Conservation (phyloP, 2,888 invertebrate species). For the Cryptus armator region DNA sequence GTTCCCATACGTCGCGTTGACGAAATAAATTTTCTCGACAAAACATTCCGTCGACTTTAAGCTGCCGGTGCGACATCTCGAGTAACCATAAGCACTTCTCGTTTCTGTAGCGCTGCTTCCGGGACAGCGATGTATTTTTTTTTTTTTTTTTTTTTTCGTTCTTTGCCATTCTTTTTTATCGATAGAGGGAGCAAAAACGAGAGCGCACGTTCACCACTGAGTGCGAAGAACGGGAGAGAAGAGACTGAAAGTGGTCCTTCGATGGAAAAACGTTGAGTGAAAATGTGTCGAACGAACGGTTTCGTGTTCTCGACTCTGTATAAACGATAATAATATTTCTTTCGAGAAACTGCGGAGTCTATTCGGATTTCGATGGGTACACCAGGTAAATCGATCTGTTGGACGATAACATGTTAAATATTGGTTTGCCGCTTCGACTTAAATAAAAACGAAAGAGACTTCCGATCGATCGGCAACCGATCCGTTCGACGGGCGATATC, state of each 20-base stretch:
- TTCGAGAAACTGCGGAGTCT: slow-evolving; percentile 30
- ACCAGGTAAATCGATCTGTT: slow-evolving; percentile 32
- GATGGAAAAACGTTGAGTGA: slow-evolving; percentile 54
- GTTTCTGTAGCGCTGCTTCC: slow-evolving; percentile 54
- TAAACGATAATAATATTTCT: slow-evolving; percentile 32
- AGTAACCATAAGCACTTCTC: slow-evolving; percentile 61
- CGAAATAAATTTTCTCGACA: slow-evolving; percentile 64
- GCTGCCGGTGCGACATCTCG: slow-evolving; percentile 58
- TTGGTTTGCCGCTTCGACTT: slow-evolving; percentile 23
- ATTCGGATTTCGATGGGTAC: slow-evolving; percentile 46
- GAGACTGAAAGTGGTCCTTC: slow-evolving; percentile 40
- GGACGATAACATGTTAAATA: slow-evolving; percentile 10
- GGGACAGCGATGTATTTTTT: slow-evolving; percentile 44
- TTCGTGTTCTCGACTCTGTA: slow-evolving; percentile 30
- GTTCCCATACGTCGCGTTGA: slow-evolving; percentile 5
- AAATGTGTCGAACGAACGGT: slow-evolving; percentile 56
- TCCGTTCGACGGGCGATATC: not conserved
- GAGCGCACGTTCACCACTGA: slow-evolving; percentile 22
- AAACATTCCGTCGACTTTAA: slow-evolving; percentile 63
- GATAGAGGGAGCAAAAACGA: slow-evolving; percentile 20
- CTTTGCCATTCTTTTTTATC: slow-evolving; percentile 43
- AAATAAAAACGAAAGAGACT: slow-evolving; percentile 8
- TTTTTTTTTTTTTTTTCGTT: slow-evolving; percentile 16
- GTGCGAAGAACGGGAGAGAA: slow-evolving; percentile 4
- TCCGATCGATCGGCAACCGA: slow-evolving; percentile 4